Evolutionary conservation across 2,113 vertebrate species (phyloP).

Genomic region (Ranitomeya imitator): DNA sequence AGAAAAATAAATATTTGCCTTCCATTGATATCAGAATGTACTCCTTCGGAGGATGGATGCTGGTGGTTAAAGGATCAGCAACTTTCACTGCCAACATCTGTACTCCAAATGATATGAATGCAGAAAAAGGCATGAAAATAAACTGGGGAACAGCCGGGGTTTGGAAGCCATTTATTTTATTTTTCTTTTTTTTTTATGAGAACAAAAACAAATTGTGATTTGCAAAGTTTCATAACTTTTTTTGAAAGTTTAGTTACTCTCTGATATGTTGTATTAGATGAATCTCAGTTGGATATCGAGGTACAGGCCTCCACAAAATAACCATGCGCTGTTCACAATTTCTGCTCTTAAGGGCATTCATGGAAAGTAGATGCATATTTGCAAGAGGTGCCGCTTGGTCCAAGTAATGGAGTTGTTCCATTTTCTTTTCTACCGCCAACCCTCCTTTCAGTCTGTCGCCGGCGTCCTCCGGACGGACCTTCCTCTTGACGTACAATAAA

Average conservation of each 20-base stretch:
- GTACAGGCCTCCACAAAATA: not conserved
- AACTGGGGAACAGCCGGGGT: no score
- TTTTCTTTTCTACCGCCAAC: conserved; percentile 31
- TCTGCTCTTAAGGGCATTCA: not conserved
- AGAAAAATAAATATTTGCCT: no score
- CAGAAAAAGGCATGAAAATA: no score
- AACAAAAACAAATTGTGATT: no score
- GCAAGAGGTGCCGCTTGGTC: conserved; percentile 31
- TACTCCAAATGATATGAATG: no score
- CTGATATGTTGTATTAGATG: not conserved
- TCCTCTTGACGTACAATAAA: conserved; percentile 53
- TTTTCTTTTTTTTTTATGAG: no score
- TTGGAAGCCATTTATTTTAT: no score
- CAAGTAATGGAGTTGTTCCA: not conserved
- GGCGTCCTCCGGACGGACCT: conserved; percentile 4
- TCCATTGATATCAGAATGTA: no score
- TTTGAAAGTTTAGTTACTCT: not conserved
- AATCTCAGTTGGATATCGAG: not conserved
- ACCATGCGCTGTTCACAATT: not conserved
- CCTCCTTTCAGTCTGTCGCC: conserved; percentile 39
- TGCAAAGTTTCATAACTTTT: no score
- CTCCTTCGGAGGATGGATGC: no score
- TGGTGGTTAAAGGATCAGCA: no score
- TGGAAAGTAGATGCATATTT: not conserved
- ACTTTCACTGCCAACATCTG: no score